Conservation (phyloP, 2,888 invertebrate species). For the Cryptus armator region DNA sequence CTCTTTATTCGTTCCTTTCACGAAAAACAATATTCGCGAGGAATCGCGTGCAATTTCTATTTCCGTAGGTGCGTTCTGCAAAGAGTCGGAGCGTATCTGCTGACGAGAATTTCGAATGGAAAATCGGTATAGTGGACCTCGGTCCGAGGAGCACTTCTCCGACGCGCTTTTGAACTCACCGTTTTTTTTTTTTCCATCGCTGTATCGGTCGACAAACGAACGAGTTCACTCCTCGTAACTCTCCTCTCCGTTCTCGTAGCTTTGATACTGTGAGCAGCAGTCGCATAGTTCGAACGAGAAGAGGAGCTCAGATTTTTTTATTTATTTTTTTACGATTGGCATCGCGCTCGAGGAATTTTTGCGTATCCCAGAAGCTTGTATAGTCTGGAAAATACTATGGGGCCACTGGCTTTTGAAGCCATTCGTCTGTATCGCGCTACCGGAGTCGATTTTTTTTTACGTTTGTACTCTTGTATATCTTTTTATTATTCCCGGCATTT, state of each 20-base stretch:
- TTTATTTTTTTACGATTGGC: slow-evolving; percentile 46
- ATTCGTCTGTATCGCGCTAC: slow-evolving; percentile 18
- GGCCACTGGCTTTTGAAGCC: neutral
- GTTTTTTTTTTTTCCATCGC: slow-evolving; percentile 7
- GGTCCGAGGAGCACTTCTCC: slow-evolving; percentile 9
- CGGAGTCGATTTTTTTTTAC: neutral
- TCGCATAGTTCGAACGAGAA: slow-evolving; percentile 23
- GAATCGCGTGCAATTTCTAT: slow-evolving; percentile 60
- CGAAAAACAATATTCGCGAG: slow-evolving; percentile 64
- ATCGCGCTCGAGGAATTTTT: slow-evolving; percentile 61
- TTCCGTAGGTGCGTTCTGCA: slow-evolving; percentile 15
- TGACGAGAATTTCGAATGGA: slow-evolving; percentile 6
- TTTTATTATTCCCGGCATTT: slow-evolving; percentile 13
- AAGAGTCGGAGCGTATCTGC: neutral
- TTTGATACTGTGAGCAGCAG: slow-evolving; percentile 12
- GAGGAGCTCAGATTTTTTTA: slow-evolving; percentile 51
- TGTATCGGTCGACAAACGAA: slow-evolving; percentile 35
- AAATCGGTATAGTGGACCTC: slow-evolving; percentile 13
- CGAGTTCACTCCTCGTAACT: slow-evolving; percentile 33
- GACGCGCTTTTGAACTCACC: slow-evolving; percentile 26
- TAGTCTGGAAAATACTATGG: neutral
- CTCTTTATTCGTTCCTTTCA: slow-evolving; percentile 37
- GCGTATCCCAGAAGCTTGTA: slow-evolving; percentile 50
- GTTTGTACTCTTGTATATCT: neutral
- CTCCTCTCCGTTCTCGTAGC: slow-evolving; percentile 5